phyloP scores from a whole-genome alignment of 2,888 invertebrate genomes.

The Leucophenga maculata region DNA sequence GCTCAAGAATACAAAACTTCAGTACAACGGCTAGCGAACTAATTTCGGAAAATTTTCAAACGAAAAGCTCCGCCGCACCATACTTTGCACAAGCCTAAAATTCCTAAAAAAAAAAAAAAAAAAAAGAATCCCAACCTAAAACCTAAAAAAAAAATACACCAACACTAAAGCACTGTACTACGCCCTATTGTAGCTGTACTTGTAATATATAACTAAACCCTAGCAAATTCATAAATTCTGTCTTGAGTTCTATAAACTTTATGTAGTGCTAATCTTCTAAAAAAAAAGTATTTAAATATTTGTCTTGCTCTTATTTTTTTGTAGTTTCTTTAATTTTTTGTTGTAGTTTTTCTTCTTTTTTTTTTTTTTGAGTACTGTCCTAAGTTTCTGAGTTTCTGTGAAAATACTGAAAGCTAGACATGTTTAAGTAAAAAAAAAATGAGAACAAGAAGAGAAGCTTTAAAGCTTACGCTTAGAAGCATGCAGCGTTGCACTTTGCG shows the following conservation, averaged over 20 bases:
- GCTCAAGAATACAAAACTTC: not conserved
- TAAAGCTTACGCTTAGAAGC: constrained; percentile 24
- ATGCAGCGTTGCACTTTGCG: constrained; percentile 11
- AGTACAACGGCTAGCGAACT: no score
- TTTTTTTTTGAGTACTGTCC: constrained; percentile 33
- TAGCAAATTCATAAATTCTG: not conserved
- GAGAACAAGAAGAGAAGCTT: constrained; percentile 42
- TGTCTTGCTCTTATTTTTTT: constrained; percentile 32
- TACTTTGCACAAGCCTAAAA: no score
- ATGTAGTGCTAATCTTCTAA: constrained; percentile 7
- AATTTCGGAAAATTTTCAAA: no score
- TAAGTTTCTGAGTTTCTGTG: not conserved
- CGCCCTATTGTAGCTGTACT: not conserved
- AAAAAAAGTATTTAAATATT: not conserved
- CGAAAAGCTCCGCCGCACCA: no score
- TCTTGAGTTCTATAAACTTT: constrained; percentile 1
- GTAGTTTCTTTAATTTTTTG: constrained; percentile 35
- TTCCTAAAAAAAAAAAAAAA: no score
- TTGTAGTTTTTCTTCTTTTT: constrained; percentile 26
- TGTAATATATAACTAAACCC: not conserved
- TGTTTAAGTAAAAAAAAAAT: constrained; percentile 42
- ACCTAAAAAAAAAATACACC: not conserved
- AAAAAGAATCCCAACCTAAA: no score
- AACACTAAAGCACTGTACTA: not conserved
- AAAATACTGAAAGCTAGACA: constrained; percentile 68